Conservation (phyloP, 1,140 invertebrate genomes). For the Psilanteris sp. region DNA sequence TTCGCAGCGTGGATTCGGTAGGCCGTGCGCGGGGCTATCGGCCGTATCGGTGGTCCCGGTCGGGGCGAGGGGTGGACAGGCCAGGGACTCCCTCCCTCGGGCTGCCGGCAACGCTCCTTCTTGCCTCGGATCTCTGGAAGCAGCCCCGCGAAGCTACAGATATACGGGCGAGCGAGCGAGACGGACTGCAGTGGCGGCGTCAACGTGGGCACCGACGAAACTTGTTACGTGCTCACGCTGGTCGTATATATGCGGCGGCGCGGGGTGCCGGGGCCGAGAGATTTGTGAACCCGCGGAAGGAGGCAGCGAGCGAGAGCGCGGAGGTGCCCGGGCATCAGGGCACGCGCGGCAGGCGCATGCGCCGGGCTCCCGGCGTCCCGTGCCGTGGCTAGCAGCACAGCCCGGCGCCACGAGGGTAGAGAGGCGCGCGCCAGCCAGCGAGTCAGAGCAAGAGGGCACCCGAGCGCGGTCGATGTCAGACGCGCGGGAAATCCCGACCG, state of each 20-base stretch:
- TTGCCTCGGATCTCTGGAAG: slow-evolving; percentile 27
- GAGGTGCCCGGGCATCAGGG: slow-evolving; percentile 75
- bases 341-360: slow-evolving; percentile 68
- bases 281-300: slow-evolving; percentile 64
- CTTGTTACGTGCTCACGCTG: slow-evolving; percentile 65
- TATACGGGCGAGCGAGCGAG: slow-evolving; percentile 6
- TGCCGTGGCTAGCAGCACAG: slow-evolving; percentile 56
- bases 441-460: slow-evolving; percentile 51
- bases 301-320: slow-evolving; percentile 23
- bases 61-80: slow-evolving; percentile 1
- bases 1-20: slow-evolving; percentile 29
- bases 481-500: not conserved
- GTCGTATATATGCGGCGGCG: slow-evolving; percentile 53
- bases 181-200: slow-evolving; percentile 22
- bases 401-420: slow-evolving; percentile 59
- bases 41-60: slow-evolving; percentile 37
- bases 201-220: slow-evolving; percentile 63
- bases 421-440: slow-evolving; percentile 45
- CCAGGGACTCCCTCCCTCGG: not conserved
- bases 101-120: slow-evolving; percentile 25
- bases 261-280: slow-evolving; percentile 50
- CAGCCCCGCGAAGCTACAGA: not conserved
- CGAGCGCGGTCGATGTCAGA: slow-evolving; percentile 24
- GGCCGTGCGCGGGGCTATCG: slow-evolving; percentile 46
- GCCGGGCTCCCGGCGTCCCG: slow-evolving; percentile 50